Base-by-base conservation (phyloP, 2,888 invertebrate genomes). In the Drosophila leonis region DNA sequence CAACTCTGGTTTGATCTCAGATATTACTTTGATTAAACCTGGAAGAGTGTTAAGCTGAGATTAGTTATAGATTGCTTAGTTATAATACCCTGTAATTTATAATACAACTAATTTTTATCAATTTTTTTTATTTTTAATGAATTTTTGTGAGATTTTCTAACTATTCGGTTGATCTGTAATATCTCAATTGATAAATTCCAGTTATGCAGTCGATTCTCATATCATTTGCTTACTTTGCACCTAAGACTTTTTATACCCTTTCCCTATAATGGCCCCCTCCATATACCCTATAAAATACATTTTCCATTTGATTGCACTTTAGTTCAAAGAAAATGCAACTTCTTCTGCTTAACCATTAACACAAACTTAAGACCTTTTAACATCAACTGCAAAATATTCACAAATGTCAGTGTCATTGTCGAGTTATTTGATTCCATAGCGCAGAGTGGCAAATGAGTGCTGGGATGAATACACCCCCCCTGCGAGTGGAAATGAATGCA, bases 371-470 rank as follows among this genome's bases (percentile, higher is more conserved):
- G 20, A 29, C 41, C 35, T 10, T 20, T 29, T 8, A 41, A 0
- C 35, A 15, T 10, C 15, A 15, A 29, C 41, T 20, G 2, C 35
- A 24, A 27, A 49, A n/a, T 29, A 44, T 37, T 60, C 41, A 68
- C 37, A 71, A 83, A 77, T 80, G 75, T 85, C 86, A 83, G 65
- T 80, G 86, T 80, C 87, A 77, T 48, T 51, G 60, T 52, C 66
- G 51, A 57, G 55, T 62, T 62, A 63, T 66, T 73, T 76, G 73
- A 79, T 54, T 51, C 64, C 20, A 37, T 61, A 44, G 57, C 33
- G 48, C 18, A 68, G 35, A 31, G 48, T n/a, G 48, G 46, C 39
- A 64, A 63, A 42, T 51, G 27, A 60, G 63, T 44, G 27, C 10
- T 42, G 33, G 39, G 29, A 9, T 55, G 49, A 49, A n/a, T 27